Base-by-base conservation (phyloP, 1,140 invertebrate genomes). In the Gerris buenoi region DNA sequence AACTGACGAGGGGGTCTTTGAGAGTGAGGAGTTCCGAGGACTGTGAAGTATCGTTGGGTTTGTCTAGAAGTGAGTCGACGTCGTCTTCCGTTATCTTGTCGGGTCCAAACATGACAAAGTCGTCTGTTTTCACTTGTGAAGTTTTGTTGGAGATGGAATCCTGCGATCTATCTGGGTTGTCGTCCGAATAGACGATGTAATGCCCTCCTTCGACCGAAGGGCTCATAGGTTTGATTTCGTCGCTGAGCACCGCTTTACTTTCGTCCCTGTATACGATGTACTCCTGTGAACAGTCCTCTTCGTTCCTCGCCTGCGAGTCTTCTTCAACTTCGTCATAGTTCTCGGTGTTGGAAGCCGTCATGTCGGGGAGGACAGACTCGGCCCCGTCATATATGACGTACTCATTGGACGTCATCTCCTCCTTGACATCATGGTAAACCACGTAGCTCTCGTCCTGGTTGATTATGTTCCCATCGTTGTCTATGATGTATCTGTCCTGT, bases 401-500 rank as follows among this genome's bases (percentile, higher is more conserved):
- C 46, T 67, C 68, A 67, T 65, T 69, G 22, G 62, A 27, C 14
- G 25, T 10, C 62, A 63, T 63, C 27, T 63, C 62, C 27, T 63
- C 25, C 22, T 63, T 63, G 62, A 27, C 62, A 63, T 27, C 46
- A 26, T 66, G 61, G 57, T 70, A 59, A 28, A 72, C 67, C 2
- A 70, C 66, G 60, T 63, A 67, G 27, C 70, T 66, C 14, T 69
- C 68, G 14, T 70, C 65, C 56, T 72, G 68, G 46, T 69, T 68
- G 23, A 71, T 68, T 29, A 70, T 69, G 66, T 72, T 72, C 29
- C 66, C 68, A 60, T 62, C 68, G 67, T 67, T 69, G 57, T 68
- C 68, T 26, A 66, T 68, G 57, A 68, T 68, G 25, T 68, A 70
- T 56, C 65, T 69, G 56, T 69, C 68, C 27, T 67, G 68, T 56